Evolutionary conservation across 1,140 invertebrate genomes (phyloP).

Genomic region (Zaprionus kolodkinae): DNA sequence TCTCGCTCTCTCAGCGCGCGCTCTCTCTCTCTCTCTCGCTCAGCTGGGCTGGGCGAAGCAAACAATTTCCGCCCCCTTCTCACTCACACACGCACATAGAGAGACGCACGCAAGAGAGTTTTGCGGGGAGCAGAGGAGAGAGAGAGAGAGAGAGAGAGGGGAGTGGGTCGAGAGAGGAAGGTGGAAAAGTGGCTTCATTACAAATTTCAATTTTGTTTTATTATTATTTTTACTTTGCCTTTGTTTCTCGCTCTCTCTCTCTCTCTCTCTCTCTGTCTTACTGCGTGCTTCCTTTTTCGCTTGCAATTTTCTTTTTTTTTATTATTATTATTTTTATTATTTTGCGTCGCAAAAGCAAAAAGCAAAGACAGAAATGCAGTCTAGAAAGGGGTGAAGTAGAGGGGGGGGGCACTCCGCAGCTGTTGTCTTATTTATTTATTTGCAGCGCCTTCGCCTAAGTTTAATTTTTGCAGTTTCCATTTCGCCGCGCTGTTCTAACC

Average conservation of each 20-base stretch:
- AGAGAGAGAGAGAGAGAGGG: background rate
- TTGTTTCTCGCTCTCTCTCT: conserved; percentile 7
- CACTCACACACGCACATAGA: conserved; percentile 32
- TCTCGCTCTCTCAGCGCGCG: background rate
- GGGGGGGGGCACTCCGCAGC: conserved; percentile 39
- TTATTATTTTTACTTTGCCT: conserved; percentile 59
- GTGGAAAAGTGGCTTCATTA: conserved; percentile 78
- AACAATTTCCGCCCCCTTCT: conserved; percentile 75
- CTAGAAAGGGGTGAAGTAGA: background rate
- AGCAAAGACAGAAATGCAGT: conserved; percentile 40
- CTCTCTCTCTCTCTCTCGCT: background rate
- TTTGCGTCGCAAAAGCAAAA: conserved; percentile 31
- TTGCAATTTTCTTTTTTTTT: conserved; percentile 68
- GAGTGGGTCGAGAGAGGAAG: conserved; percentile 16
- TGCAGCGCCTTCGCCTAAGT: conserved; percentile 55
- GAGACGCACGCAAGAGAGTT: conserved; percentile 15
- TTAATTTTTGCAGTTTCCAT: conserved; percentile 59
- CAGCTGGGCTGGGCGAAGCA: conserved; percentile 10
- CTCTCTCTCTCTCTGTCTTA: conserved; percentile 20
- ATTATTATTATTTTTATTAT: conserved; percentile 73
- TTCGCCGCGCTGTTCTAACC: conserved; percentile 41
- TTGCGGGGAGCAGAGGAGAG: conserved; percentile 6
- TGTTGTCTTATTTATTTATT: conserved; percentile 76
- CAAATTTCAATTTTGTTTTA: conserved; percentile 82
- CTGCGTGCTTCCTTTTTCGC: conserved; percentile 38